These are phyloP conservation scores for Adoxophyes honmai DNA, from an alignment of 1,140 invertebrate genomes.

Conservation along the genomic window DNA sequence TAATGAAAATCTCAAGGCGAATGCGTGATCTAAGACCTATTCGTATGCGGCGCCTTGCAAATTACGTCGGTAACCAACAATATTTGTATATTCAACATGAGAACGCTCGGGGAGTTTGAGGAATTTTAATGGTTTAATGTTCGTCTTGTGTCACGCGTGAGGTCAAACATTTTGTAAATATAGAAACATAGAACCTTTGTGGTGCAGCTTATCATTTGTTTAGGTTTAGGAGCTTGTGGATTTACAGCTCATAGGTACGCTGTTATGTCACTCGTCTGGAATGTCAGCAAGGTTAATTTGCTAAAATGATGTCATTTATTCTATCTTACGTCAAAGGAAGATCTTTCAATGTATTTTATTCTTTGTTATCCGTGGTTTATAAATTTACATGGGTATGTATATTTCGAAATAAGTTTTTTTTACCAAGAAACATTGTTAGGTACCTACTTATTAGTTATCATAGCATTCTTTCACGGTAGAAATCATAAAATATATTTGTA, in stretches of 20 bases:
- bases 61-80: constrained; percentile 9
- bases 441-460: no score
- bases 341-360: not conserved
- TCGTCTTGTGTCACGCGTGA: constrained; percentile 10
- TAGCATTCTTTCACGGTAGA: no score
- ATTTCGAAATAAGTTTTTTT: no score
- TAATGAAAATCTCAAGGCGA: constrained; percentile 22
- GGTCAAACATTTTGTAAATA: constrained; percentile 11
- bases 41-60: constrained; percentile 10
- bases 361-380: not conserved
- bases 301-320: constrained; percentile 8
- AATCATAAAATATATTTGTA: no score
- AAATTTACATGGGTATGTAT: not conserved
- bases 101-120: constrained; percentile 35
- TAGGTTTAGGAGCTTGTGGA: not conserved
- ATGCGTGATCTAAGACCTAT: constrained; percentile 14
- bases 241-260: not conserved
- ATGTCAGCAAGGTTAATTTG: constrained; percentile 6
- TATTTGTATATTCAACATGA: constrained; percentile 36
- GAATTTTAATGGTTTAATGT: constrained; percentile 46
- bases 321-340: not conserved
- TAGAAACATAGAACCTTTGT: not conserved
- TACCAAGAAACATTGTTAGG: no score
- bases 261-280: constrained; percentile 2
- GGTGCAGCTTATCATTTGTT: not conserved